Percentiles rank a stretch among this genome's conserved stretches.
phyloP scores from a whole-genome alignment of 2,888 invertebrate species.

The Pteria penguin region DNA sequence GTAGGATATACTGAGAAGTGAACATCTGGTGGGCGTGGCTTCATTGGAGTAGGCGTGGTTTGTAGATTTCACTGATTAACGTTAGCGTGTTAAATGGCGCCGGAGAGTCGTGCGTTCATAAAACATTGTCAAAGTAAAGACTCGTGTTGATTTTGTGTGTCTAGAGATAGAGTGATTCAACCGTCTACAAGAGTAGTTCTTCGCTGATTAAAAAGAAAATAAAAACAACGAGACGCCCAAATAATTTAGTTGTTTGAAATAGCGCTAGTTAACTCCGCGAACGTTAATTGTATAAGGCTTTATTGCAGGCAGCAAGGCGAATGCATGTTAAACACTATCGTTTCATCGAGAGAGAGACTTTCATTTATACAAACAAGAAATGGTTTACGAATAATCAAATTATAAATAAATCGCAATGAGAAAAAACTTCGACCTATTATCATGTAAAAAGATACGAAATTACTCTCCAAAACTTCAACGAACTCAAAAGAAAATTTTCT shows the following conservation, averaged over 20 bases:
- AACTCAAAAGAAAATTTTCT: too few species aligned
- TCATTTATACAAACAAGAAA: too few species aligned
- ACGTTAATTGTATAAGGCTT: too few species aligned
- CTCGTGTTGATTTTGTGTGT: slow-evolving; percentile 9
- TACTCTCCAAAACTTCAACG: too few species aligned
- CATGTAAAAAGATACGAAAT: too few species aligned
- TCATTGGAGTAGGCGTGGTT: not conserved
- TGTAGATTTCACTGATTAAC: slow-evolving; percentile 6
- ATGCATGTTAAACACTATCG: too few species aligned
- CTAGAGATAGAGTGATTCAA: slow-evolving; percentile 12
- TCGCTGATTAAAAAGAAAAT: slow-evolving; percentile 12
- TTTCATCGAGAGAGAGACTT: too few species aligned
- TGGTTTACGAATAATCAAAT: too few species aligned
- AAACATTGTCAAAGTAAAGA: slow-evolving; percentile 13
- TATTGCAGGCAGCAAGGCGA: too few species aligned
- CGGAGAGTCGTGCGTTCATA: slow-evolving; percentile 9
- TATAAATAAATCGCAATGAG: too few species aligned
- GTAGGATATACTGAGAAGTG: not conserved
- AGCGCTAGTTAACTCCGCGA: too few species aligned
- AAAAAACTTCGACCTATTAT: too few species aligned
- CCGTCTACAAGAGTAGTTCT: not conserved
- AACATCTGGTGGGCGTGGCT: not conserved
- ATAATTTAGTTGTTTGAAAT: not conserved
- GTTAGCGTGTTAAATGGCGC: slow-evolving; percentile 12
- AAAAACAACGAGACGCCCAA: slow-evolving; percentile 13